Evolutionary conservation across 1,140 invertebrate species (phyloP).

Genomic region (Radopholus similis): DNA sequence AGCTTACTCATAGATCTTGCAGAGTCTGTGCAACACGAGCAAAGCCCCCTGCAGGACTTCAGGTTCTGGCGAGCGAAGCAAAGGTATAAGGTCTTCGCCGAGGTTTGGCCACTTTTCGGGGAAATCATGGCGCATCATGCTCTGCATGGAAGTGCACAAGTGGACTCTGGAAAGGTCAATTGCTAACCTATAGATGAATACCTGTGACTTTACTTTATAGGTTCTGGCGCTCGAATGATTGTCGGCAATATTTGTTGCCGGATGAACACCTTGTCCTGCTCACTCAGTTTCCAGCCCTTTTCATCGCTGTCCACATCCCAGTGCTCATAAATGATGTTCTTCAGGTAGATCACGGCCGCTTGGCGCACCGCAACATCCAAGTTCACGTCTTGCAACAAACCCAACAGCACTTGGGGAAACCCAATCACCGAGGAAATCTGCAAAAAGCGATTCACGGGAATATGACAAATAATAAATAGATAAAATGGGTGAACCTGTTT

Average conservation of each 20-base stretch:
- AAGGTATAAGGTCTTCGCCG: conserved; percentile 84
- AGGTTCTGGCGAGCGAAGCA: conserved; percentile 76
- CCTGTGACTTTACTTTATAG: conserved; percentile 69
- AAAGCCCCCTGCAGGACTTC: conserved; percentile 85
- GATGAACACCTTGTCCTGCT: conserved; percentile 89
- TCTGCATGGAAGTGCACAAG: conserved; percentile 77
- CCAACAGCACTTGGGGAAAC: conserved; percentile 83
- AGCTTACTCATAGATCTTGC: conserved; percentile 83
- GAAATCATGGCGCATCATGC: conserved; percentile 91
- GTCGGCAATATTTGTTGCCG: conserved; percentile 89
- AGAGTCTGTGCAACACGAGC: conserved; percentile 83
- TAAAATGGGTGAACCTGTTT: conserved; percentile 1
- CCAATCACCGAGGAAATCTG: conserved; percentile 92
- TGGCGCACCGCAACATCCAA: conserved; percentile 86
- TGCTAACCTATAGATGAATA: background rate
- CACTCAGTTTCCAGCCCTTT: conserved; percentile 69
- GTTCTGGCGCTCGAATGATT: conserved; percentile 82
- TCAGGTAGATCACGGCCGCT: conserved; percentile 91
- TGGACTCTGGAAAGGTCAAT: conserved; percentile 70
- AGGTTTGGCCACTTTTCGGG: conserved; percentile 86
- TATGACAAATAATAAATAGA: background rate
- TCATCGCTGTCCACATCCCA: conserved; percentile 76
- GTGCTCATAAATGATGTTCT: conserved; percentile 82
- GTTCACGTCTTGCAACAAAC: conserved; percentile 83
- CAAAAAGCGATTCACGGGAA: background rate